Base-by-base conservation (phyloP, 2,113 vertebrate genomes). In the Pagrus major region DNA sequence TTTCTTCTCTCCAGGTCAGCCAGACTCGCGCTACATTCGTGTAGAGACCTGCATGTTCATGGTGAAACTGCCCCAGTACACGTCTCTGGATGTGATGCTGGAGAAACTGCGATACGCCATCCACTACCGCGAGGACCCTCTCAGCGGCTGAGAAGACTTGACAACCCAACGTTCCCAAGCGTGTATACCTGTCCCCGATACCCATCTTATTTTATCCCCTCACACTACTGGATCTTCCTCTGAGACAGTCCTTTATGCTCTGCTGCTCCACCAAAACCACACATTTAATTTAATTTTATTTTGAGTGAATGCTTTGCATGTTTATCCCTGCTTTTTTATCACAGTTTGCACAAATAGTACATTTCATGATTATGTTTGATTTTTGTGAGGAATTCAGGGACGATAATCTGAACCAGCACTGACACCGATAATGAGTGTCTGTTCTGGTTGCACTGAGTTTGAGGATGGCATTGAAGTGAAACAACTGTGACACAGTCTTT, bases 41-140 rank as follows among this genome's bases (percentile, higher is more conserved):
- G 98, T 99, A 47, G 98, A 99, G 92, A 99, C 98, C 23, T 99
- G 98, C 86, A 99, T 99, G 98, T 99, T 99, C 87, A 99, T 99
- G 98, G 96, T 99, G 88, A 99, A 99, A 76, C 97, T 99, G 5
- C 98, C 98, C 0, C 98, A 99, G 93, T 99, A 99, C 84, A 97
- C 97, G 42, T 98, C 97, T 0, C 88, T 99, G 85, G 97, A 99
- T 7, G 96, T 95, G 78, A 99, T 98, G 98, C 94, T 98, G 95
- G 98, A 99, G 44, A 99, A 98, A 71, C 96, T 99, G 3, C 96
- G 97, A 0, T 99, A 98, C 6, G 97, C 98, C 91, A 97, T 99
- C 89, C 98, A 99, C 93, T 99, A 99, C 93, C 96, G 98, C 0
- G 98, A 99, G 91, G 98, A 99, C 65, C 98, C 98, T 1, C 96